Evolutionary conservation across 1,140 invertebrate genomes (phyloP).

Genomic region (Eupristina koningsbergeri): DNA sequence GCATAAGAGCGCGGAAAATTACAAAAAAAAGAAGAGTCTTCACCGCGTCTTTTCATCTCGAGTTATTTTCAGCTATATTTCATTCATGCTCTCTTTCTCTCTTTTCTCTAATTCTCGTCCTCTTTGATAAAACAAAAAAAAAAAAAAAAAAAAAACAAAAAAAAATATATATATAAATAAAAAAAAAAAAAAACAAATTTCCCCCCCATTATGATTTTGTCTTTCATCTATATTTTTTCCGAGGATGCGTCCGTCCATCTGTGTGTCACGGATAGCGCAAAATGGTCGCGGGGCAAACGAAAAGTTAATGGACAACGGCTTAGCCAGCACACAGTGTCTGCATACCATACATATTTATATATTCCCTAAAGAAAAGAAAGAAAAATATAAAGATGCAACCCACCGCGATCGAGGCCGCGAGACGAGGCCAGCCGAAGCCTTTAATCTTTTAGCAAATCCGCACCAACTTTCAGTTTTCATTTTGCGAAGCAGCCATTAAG

Average conservation of each 20-base stretch:
- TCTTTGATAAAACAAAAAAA: neutral
- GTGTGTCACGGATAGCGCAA: constrained; percentile 41
- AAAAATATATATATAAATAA: constrained; percentile 18
- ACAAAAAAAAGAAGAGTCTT: constrained; percentile 49
- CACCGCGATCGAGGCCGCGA: neutral
- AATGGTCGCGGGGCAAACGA: constrained; percentile 49
- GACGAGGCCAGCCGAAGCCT: constrained; percentile 5
- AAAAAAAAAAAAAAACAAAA: constrained; percentile 29
- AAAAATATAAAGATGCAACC: constrained; percentile 35
- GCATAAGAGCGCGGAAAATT: constrained; percentile 34
- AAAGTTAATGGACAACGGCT: constrained; percentile 48
- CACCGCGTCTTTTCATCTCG: constrained; percentile 20
- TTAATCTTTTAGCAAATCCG: constrained; percentile 2
- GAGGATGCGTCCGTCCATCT: constrained; percentile 27
- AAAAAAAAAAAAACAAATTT: constrained; percentile 22
- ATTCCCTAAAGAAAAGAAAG: constrained; percentile 41
- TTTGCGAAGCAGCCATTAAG: neutral
- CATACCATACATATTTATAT: constrained; percentile 39
- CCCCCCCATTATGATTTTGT: neutral
- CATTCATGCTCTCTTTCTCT: neutral
- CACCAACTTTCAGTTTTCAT: neutral
- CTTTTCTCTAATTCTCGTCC: constrained; percentile 25
- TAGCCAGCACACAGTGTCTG: constrained; percentile 50
- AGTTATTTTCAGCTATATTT: no score
- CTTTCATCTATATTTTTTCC: constrained; percentile 12